Base-by-base conservation (phyloP, 2,797 vertebrate species). In the Centroberyx gerrardi region DNA sequence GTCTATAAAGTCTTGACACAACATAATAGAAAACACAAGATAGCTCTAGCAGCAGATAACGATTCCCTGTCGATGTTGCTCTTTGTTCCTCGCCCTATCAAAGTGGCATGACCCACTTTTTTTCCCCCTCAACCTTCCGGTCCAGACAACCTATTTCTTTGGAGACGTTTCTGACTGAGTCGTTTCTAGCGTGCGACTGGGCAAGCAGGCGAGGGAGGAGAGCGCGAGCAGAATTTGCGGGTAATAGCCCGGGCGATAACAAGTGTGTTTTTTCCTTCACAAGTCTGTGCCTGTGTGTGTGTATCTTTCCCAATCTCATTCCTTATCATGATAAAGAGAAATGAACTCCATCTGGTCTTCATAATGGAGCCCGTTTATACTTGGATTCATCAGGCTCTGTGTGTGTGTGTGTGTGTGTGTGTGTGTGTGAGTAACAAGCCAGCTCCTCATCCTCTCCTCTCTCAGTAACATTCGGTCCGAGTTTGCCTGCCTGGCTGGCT, bases 341-440 rank as follows among this genome's bases (percentile, higher is more conserved):
- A 79, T 62, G 40, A 66, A 66, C 59, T 63, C 78, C 80, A 81
- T 84, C 77, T 87, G 77, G 53, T 71, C 72, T 65, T 72, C 76
- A 78, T 81, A 70, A 67, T 3, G 1, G 65, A 68, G 72, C 22
- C 69, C 67, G 68, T 76, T 83, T 72, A 73, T 72, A 55, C 42
- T 54, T 33, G 40, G 22, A 54, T 49, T 65, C 42, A 69, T 69
- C 27, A 65, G 17, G 46, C 10, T 59, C 28, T 38, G 51, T 80
- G 33, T 31, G 3, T 29, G 28, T 55, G 53, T 55, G 53, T 55
- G 53, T 55, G 53, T 54, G 22, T 54, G 22, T 54, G 22, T 28
- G 52, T 54, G 52, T 54, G 52, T 54, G 22, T 54, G 53, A 28
- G 53, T 14, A 31, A 1, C 49, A 62, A 27, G 3, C 17, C 42